phyloP scores from a whole-genome alignment of 53 echinoderm and acorn worm genomes.

The Henricia sp. region DNA sequence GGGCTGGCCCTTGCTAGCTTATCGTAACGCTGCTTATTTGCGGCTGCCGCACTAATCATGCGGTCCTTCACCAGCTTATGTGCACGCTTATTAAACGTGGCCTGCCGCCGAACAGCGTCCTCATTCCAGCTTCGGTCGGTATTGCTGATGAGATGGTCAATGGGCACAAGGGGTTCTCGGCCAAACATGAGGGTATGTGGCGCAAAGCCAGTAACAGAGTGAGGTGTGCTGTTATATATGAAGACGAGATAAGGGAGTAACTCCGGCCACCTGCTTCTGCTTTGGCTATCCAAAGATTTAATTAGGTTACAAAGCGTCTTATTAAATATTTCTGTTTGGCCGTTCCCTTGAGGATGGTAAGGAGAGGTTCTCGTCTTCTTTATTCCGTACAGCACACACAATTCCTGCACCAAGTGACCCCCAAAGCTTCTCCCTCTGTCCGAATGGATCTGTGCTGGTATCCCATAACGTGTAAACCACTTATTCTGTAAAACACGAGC shows the following conservation, averaged over 20 bases:
- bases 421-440: too few relatives aligned
- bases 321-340: too few relatives aligned
- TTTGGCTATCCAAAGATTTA: background rate
- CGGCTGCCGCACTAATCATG: conserved; percentile 24
- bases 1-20: conserved; percentile 14
- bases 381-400: background rate
- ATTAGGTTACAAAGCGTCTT: too few relatives aligned
- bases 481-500: too few relatives aligned
- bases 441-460: too few relatives aligned
- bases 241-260: conserved; percentile 18
- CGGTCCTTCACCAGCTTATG: conserved; percentile 23
- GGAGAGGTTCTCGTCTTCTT: background rate
- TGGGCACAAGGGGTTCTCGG: background rate
- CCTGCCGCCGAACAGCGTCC: conserved; percentile 1
- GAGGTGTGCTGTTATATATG: conserved; percentile 9
- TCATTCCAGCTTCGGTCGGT: conserved; percentile 3
- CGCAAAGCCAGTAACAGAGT: conserved; percentile 27
- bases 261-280: background rate
- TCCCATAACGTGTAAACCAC: too few relatives aligned
- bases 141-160: conserved; percentile 18
- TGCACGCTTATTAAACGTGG: background rate
- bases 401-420: too few relatives aligned
- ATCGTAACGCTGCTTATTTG: background rate
- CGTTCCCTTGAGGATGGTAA: too few relatives aligned
- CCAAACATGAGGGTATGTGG: too few relatives aligned